Evolutionary conservation across 1,140 invertebrate genomes (phyloP).

Genomic region (Sycophaga agraensis): DNA sequence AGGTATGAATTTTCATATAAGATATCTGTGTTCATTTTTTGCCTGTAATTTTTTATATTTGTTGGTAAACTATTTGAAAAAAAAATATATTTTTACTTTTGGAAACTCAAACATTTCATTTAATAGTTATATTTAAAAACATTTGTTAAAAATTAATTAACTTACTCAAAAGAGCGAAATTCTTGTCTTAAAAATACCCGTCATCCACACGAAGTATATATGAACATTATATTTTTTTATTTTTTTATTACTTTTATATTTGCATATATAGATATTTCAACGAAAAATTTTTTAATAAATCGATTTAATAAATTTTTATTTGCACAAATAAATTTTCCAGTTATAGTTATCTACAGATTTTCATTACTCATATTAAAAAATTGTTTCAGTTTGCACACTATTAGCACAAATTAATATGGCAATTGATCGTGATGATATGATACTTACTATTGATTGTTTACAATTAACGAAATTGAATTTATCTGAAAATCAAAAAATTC

Average conservation of each 20-base stretch:
- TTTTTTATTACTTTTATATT: too few relatives aligned
- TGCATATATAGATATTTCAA: too few relatives aligned
- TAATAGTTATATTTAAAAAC: too few relatives aligned
- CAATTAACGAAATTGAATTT: constrained; percentile 33
- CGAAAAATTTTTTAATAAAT: too few relatives aligned
- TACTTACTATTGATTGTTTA: constrained; percentile 34
- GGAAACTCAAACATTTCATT: not conserved
- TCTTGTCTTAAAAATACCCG: too few relatives aligned
- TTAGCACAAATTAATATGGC: constrained; percentile 35
- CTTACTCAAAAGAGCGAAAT: too few relatives aligned
- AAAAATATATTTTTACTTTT: too few relatives aligned
- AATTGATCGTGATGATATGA: constrained; percentile 33
- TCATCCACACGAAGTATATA: not conserved
- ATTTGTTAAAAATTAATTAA: too few relatives aligned
- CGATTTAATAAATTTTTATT: constrained; percentile 10
- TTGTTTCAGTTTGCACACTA: constrained; percentile 35
- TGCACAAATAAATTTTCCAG: not conserved
- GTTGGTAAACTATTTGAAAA: not conserved
- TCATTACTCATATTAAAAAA: not conserved
- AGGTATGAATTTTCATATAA: too few relatives aligned
- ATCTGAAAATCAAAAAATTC: constrained; percentile 33
- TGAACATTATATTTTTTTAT: not conserved
- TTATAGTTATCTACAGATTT: too few relatives aligned
- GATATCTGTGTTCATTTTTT: not conserved
- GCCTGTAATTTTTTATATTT: not conserved